A percentile compares a stretch with the other conserved stretches of the same genome.
phyloP scores from a whole-genome alignment of 2,113 vertebrate species.

The Mesembrinibis cayennensis region DNA sequence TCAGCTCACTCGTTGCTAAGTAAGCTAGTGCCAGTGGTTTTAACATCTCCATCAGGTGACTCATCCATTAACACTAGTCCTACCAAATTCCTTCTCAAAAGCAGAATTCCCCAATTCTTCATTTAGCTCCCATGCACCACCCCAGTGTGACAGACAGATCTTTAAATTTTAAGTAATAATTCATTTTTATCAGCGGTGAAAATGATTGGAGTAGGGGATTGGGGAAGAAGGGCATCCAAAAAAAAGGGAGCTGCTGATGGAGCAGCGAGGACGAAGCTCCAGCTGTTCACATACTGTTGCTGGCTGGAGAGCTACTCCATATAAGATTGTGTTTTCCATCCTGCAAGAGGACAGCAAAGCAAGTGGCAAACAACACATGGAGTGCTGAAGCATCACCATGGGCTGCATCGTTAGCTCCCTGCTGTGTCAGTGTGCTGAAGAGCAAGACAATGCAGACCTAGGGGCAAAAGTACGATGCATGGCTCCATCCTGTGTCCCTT shows the following conservation, averaged over 20 bases:
- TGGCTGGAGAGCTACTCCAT: fast-evolving
- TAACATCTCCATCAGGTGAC: background rate
- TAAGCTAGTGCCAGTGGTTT: background rate
- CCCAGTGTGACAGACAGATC: background rate
- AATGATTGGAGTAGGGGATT: background rate
- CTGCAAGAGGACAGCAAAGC: background rate
- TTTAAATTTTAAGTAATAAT: background rate
- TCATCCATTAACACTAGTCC: background rate
- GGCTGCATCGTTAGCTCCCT: background rate
- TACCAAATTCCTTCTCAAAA: background rate
- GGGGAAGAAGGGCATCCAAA: background rate
- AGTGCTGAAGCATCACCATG: background rate
- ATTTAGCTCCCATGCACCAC: background rate
- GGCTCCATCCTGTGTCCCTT: background rate
- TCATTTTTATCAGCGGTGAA: background rate
- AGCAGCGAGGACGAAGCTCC: background rate
- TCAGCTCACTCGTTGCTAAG: background rate
- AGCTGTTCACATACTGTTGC: background rate
- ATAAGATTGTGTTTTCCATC: background rate
- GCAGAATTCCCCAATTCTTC: background rate
- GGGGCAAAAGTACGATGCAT: background rate
- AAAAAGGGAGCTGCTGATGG: background rate
- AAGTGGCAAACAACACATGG: background rate
- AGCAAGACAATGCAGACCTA: background rate
- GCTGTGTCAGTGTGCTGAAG: background rate